A percentile compares a stretch with the other conserved stretches of the same genome.
phyloP scores from a whole-genome alignment of 2,888 invertebrate genomes.

The Andricus curvator region DNA sequence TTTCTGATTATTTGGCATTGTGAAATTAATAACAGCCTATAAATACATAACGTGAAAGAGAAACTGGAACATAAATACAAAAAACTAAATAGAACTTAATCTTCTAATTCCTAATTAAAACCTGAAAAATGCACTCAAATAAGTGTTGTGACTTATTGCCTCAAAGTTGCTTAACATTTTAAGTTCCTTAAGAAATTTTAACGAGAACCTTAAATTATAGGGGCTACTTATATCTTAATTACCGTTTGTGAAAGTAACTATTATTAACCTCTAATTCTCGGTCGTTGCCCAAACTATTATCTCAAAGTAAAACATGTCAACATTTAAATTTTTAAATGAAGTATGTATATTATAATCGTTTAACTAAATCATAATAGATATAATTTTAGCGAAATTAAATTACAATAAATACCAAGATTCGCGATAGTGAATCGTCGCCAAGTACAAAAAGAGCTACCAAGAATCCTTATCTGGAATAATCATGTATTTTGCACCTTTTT shows the following conservation, averaged over 20 bases:
- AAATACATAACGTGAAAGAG: not conserved
- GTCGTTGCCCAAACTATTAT: not conserved
- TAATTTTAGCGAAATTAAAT: too few relatives aligned
- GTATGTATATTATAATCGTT: not conserved
- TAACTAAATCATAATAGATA: too few relatives aligned
- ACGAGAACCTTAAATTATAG: not conserved
- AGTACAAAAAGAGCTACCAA: too few relatives aligned
- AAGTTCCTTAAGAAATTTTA: not conserved
- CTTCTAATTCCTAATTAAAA: slow-evolving; percentile 13
- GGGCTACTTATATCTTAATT: slow-evolving; percentile 17
- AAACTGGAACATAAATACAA: not conserved
- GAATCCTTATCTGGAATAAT: too few relatives aligned
- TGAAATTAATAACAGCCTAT: not conserved
- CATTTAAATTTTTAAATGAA: not conserved
- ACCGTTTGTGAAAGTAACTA: not conserved
- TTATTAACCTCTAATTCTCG: slow-evolving; percentile 3
- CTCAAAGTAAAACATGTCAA: not conserved
- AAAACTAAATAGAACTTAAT: not conserved
- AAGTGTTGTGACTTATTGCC: not conserved
- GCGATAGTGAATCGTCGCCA: too few relatives aligned
- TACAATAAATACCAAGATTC: too few relatives aligned
- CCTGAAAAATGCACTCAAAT: not conserved
- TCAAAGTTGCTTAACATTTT: not conserved
- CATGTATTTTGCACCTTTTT: too few relatives aligned
- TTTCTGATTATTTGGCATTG: not conserved